Conservation (phyloP, 2,113 vertebrate genomes). For the Boleophthalmus pectinirostris region DNA sequence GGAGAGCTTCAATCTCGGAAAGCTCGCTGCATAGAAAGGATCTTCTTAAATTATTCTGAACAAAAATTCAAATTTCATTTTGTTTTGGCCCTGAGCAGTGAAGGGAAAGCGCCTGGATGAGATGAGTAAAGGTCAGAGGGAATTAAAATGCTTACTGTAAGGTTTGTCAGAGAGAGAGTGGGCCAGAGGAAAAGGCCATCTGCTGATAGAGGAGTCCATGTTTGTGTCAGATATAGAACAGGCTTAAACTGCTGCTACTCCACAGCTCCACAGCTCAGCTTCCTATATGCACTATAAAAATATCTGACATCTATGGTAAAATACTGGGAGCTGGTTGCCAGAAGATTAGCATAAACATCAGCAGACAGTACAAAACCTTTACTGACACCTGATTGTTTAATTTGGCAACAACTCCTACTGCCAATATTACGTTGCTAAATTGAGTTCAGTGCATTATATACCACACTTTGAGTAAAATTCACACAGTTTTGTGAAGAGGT, state of each 20-base stretch:
- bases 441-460: neutral
- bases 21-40: conserved; percentile 32
- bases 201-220: conserved; percentile 52
- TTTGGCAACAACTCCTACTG: neutral
- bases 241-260: conserved; percentile 29
- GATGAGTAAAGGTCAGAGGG: conserved; percentile 70
- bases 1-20: conserved; percentile 31
- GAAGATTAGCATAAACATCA: neutral
- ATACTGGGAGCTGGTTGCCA: neutral
- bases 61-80: conserved; percentile 69
- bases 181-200: conserved; percentile 61
- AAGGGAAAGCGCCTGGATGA: conserved; percentile 54
- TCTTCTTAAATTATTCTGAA: conserved; percentile 65
- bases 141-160: conserved; percentile 73
- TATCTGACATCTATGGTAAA: neutral
- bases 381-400: neutral
- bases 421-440: neutral
- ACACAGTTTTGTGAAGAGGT: neutral
- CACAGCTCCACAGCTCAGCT: conserved; percentile 32
- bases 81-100: conserved; percentile 69
- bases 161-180: conserved; percentile 55
- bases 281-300: conserved; percentile 15
- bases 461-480: neutral
- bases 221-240: conserved; percentile 42
- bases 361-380: neutral